These are phyloP conservation scores for Lasioglossum malachurum DNA, from an alignment of 2,888 invertebrate genomes.

Conservation along the genomic window DNA sequence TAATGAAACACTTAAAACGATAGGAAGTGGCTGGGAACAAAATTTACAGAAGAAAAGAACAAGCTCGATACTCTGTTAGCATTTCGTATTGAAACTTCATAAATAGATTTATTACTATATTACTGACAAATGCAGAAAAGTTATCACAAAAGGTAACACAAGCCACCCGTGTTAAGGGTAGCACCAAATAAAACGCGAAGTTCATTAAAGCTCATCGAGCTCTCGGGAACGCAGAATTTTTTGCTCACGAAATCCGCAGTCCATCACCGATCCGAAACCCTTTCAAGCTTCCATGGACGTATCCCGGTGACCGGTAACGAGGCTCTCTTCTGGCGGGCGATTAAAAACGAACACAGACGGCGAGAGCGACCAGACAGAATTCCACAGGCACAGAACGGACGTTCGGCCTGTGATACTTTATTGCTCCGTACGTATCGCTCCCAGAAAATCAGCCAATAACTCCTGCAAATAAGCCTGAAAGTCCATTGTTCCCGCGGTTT, in stretches of 20 bases:
- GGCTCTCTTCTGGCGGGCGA: not conserved
- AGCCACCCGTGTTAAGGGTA: not conserved
- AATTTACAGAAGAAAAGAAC: too few relatives aligned
- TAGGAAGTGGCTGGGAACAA: too few relatives aligned
- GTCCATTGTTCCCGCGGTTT: conserved; percentile 49
- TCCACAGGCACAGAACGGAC: not conserved
- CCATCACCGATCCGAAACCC: not conserved
- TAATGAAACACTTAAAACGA: too few relatives aligned
- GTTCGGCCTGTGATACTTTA: not conserved
- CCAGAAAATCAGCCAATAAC: conserved; percentile 43
- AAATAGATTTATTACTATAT: too few relatives aligned
- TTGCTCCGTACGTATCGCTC: not conserved
- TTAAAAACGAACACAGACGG: not conserved
- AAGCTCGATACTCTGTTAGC: too few relatives aligned
- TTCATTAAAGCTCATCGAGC: not conserved
- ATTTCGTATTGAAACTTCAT: too few relatives aligned
- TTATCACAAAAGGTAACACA: not conserved
- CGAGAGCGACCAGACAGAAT: not conserved
- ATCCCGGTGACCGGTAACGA: not conserved
- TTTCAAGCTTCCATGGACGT: not conserved
- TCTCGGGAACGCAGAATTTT: not conserved
- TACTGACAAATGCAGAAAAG: not conserved
- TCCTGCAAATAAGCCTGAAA: conserved; percentile 45
- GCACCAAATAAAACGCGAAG: not conserved
- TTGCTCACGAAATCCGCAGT: not conserved